phyloP scores from a whole-genome alignment of 2,888 invertebrate genomes.

The Drosophila phalerata region DNA sequence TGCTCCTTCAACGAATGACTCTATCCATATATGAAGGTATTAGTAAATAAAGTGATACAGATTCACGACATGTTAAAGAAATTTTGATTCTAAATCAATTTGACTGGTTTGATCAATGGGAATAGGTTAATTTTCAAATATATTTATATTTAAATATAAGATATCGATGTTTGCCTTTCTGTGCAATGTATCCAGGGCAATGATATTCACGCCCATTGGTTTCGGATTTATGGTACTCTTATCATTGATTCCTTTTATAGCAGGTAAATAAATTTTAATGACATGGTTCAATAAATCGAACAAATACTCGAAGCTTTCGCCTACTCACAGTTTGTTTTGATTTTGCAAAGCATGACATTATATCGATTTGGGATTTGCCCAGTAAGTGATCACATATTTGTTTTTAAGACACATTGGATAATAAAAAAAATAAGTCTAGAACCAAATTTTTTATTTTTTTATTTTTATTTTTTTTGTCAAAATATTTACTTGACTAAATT shows the following conservation, averaged over 20 bases:
- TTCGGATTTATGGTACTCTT: slow-evolving; percentile 16
- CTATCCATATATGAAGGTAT: too few relatives aligned
- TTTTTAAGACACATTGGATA: too few relatives aligned
- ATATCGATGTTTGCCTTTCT: neutral
- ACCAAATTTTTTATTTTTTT: too few relatives aligned
- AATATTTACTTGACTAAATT: neutral
- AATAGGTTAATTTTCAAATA: neutral
- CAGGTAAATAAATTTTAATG: slow-evolving; percentile 23
- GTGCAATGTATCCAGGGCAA: too few relatives aligned
- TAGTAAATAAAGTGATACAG: too few relatives aligned
- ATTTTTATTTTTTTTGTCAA: too few relatives aligned
- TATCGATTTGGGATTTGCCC: slow-evolving; percentile 20
- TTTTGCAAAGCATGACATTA: slow-evolving; percentile 20
- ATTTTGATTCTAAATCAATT: too few relatives aligned
- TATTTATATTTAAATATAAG: neutral
- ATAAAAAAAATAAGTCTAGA: too few relatives aligned
- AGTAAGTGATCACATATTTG: neutral
- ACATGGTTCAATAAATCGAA: slow-evolving; percentile 19
- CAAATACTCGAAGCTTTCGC: slow-evolving; percentile 12
- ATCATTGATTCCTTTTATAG: slow-evolving; percentile 19
- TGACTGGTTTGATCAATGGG: neutral
- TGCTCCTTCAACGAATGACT: too few relatives aligned
- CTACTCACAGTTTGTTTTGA: slow-evolving; percentile 29
- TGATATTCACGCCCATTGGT: neutral
- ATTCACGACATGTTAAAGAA: too few relatives aligned